Evolutionary conservation across 2,797 vertebrate species (phyloP), one percentile per base, ranked within the genome.

Genomic region (Jordanella pulchra): DNA sequence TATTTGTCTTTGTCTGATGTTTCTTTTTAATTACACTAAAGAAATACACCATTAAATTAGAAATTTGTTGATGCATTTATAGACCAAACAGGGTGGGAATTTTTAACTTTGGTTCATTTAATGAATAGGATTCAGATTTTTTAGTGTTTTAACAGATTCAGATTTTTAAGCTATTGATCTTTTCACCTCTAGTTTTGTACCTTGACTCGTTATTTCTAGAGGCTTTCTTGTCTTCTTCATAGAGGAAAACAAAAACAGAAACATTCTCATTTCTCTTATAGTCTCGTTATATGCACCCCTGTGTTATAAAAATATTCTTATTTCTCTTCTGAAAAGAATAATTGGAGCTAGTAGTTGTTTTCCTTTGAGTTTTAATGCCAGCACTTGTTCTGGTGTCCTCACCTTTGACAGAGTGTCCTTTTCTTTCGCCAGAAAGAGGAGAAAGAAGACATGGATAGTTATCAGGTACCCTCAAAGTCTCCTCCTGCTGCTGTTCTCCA

Each of bases 401-500:
- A 79, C 94, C 87, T 94, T 93, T 95, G 87, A 95, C 93, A 88
- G 90, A 93, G 91, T 96, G 87, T 99, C 95, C 97, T 97, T 94
- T 97, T 93, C 94, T 95, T 51, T 95, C 96, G 93, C 94, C 96
- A 99, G 97, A 97, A 95, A 95, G 96, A 97, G 96, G 94, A 93
- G 95, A 94, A 94, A 85, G 96, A 95, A 95, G 98, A 99, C 96
- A 97, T 97, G 97, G 98, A 99, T 99, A 99, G 97, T 97, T 99
- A 99, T 94, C 98, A 99, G 98, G 98, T 99, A 99, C 95, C 93
- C 88, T 93, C 80, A 82, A 71, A 84, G 92, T 87, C 91, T 93
- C 84, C 84, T 77, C 64, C 81, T 83, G 75, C 90, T 94, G 93
- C 90, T 94, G 91, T 86, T 89, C 78, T 91, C 90, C 78, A 88